phyloP scores from a whole-genome alignment of 2,888 invertebrate species.

The Oscheius sp. region DNA sequence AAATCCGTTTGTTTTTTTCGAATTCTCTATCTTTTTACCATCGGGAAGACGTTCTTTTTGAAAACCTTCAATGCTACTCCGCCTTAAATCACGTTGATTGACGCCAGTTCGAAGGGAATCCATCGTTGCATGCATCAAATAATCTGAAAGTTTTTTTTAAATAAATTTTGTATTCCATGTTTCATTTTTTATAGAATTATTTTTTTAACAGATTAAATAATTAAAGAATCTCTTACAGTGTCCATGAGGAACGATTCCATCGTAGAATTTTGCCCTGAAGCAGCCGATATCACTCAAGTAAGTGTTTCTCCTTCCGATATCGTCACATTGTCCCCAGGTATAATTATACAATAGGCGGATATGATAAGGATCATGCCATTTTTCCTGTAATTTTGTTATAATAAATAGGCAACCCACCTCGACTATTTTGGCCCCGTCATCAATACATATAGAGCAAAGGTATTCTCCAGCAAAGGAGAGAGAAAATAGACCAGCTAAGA shows the following conservation, averaged over 20 bases:
- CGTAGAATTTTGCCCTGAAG: neutral
- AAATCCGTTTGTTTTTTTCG: too few relatives aligned
- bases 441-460: neutral
- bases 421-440: neutral
- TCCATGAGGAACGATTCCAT: neutral
- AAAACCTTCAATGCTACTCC: too few relatives aligned
- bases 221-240: neutral
- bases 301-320: neutral
- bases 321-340: neutral
- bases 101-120: too few relatives aligned
- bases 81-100: too few relatives aligned
- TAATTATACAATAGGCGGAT: neutral
- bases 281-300: neutral
- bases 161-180: too few relatives aligned
- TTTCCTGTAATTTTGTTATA: too few relatives aligned
- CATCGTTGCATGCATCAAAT: neutral
- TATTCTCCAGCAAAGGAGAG: neutral
- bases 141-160: too few relatives aligned
- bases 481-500: conserved; percentile 9
- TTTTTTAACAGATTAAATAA: too few relatives aligned
- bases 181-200: too few relatives aligned
- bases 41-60: too few relatives aligned
- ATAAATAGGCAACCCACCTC: neutral
- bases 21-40: too few relatives aligned
- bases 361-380: neutral